Evolutionary conservation across 2,113 vertebrate species (phyloP).

Genomic region (Erythrocercus mccallii): DNA sequence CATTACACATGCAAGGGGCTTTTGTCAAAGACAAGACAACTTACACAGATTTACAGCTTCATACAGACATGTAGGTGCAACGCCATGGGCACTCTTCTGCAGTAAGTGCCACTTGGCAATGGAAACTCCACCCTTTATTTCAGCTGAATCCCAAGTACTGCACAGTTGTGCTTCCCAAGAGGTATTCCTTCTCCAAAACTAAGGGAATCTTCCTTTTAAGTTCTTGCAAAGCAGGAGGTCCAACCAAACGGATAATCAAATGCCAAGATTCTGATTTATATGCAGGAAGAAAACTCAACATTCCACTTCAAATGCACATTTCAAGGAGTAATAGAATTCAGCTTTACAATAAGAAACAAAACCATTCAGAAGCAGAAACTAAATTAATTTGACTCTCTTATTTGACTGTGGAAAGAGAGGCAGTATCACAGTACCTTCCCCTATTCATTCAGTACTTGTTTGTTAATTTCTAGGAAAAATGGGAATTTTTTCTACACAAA

Average conservation of each 20-base stretch:
- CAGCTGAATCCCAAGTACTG: neutral
- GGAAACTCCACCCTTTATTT: neutral
- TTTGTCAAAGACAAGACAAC: neutral
- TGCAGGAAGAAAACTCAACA: neutral
- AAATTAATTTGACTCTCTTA: neutral
- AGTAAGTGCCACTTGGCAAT: neutral
- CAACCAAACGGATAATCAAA: neutral
- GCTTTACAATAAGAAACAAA: neutral
- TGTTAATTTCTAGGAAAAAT: neutral
- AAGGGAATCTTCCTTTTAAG: neutral
- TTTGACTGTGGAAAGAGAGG: neutral
- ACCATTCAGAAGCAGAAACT: neutral
- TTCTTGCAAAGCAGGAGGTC: neutral
- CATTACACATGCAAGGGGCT: neutral
- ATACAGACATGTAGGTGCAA: fast-evolving
- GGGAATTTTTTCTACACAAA: neutral
- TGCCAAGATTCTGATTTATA: neutral
- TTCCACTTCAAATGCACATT: neutral
- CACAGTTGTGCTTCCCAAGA: neutral
- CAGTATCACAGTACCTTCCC: neutral
- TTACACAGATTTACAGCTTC: neutral
- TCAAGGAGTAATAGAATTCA: neutral
- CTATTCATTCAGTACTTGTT: neutral
- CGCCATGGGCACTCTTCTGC: neutral
- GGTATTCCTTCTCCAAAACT: neutral